Conservation (phyloP, 2,113 vertebrate genomes). For the Varanus komodoensis region DNA sequence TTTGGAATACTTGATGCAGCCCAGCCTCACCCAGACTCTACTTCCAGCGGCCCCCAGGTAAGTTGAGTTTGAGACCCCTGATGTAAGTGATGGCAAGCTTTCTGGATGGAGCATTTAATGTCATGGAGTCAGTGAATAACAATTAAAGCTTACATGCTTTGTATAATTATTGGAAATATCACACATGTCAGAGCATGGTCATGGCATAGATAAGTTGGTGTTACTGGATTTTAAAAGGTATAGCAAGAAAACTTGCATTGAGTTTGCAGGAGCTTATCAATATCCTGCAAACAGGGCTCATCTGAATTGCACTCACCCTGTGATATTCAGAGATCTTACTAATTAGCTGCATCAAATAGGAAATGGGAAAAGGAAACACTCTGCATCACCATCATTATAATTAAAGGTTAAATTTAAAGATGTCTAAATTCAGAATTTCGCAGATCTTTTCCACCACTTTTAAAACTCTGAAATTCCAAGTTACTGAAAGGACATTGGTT, state of each 20-base stretch:
- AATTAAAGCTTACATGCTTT: neutral
- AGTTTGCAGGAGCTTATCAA: neutral
- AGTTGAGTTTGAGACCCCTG: too few relatives aligned
- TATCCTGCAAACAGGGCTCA: neutral
- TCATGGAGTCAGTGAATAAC: neutral
- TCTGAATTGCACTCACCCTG: neutral
- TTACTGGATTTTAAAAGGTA: conserved; percentile 6
- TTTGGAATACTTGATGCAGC: too few relatives aligned
- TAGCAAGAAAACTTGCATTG: conserved; percentile 1
- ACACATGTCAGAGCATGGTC: neutral
- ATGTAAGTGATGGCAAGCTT: neutral
- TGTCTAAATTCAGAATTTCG: neutral
- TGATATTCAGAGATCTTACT: neutral
- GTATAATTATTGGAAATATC: neutral
- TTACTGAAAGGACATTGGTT: neutral
- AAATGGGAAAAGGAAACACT: neutral
- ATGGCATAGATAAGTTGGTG: neutral
- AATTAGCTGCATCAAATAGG: conserved; percentile 2
- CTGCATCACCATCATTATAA: neutral
- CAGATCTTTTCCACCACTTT: neutral
- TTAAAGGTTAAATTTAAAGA: neutral
- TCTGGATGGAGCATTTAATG: neutral
- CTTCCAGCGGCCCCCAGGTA: too few relatives aligned
- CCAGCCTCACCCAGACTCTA: too few relatives aligned
- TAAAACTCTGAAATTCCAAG: neutral